phyloP scores from a whole-genome alignment of 2,888 invertebrate species.

The Griposia aprilina region DNA sequence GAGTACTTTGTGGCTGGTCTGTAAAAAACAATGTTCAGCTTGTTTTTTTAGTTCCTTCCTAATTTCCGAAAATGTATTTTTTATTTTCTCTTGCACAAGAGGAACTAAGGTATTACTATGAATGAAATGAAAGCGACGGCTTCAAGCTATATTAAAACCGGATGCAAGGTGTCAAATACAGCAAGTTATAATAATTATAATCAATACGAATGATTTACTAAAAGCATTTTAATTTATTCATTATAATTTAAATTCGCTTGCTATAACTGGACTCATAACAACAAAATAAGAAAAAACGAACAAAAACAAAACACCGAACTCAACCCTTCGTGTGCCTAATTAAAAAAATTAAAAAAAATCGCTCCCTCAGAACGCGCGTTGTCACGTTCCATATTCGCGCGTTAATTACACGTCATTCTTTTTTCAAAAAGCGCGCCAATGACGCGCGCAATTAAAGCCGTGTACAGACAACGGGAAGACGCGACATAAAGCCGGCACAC shows the following conservation, averaged over 20 bases:
- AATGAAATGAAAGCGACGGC: background rate
- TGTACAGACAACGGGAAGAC: constrained; percentile 90
- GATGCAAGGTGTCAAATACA: constrained; percentile 35
- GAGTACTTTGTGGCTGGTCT: constrained; percentile 29
- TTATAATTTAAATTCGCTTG: constrained; percentile 61
- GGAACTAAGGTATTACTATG: background rate
- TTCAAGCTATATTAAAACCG: background rate
- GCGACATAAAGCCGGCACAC: constrained; percentile 89
- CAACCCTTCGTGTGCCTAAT: constrained; percentile 82
- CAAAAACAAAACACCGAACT: constrained; percentile 68
- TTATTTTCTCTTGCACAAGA: background rate
- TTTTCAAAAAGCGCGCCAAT: constrained; percentile 90
- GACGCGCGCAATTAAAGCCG: constrained; percentile 90
- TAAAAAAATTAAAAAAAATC: constrained; percentile 87
- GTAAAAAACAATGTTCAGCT: constrained; percentile 6
- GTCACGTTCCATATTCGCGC: constrained; percentile 91
- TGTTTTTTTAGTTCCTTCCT: background rate
- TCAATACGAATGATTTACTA: constrained; percentile 53
- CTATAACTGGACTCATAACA: constrained; percentile 59
- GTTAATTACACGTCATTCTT: constrained; percentile 91
- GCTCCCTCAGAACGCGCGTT: constrained; percentile 89
- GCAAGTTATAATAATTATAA: constrained; percentile 45
- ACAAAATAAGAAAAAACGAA: constrained; percentile 65
- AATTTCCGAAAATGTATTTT: background rate
- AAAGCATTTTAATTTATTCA: constrained; percentile 63